Conservation (phyloP, 2,888 invertebrate species). For the Zele albiditarsus region DNA sequence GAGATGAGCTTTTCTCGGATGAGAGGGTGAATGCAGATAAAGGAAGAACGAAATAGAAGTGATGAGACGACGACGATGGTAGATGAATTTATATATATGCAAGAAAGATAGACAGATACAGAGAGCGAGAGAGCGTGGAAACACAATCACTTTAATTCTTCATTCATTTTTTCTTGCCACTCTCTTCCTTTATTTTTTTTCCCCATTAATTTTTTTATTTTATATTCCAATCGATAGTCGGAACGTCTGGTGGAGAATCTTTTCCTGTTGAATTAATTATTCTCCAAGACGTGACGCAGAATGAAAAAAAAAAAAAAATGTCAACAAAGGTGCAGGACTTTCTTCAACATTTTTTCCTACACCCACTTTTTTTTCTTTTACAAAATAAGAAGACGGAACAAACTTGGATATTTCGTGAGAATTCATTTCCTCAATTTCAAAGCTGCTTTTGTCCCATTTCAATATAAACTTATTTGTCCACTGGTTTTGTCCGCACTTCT, state of each 20-base stretch:
- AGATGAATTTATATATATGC: not conserved
- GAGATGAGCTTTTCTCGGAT: slow-evolving; percentile 44
- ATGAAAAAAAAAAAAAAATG: not conserved
- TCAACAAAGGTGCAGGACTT: not conserved
- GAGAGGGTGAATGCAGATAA: slow-evolving; percentile 8
- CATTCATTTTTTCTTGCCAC: not conserved
- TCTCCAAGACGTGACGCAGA: not conserved
- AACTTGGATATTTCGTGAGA: not conserved
- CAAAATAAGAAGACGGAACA: not conserved
- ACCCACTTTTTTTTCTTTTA: not conserved
- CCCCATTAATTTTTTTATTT: not conserved
- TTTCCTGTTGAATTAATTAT: slow-evolving; percentile 18
- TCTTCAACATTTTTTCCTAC: not conserved
- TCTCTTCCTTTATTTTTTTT: not conserved
- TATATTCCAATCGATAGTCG: not conserved
- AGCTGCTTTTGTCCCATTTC: not conserved
- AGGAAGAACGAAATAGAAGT: slow-evolving; percentile 6
- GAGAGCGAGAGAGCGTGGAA: not conserved
- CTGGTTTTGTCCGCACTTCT: not conserved
- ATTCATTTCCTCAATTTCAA: not conserved
- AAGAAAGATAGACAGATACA: slow-evolving; percentile 3
- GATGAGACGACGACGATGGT: not conserved
- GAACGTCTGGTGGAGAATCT: not conserved
- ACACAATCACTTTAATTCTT: slow-evolving; percentile 30
- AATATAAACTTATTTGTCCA: not conserved